Evolutionary conservation across 2,888 invertebrate species (phyloP).

Genomic region (Orchestes rusci): DNA sequence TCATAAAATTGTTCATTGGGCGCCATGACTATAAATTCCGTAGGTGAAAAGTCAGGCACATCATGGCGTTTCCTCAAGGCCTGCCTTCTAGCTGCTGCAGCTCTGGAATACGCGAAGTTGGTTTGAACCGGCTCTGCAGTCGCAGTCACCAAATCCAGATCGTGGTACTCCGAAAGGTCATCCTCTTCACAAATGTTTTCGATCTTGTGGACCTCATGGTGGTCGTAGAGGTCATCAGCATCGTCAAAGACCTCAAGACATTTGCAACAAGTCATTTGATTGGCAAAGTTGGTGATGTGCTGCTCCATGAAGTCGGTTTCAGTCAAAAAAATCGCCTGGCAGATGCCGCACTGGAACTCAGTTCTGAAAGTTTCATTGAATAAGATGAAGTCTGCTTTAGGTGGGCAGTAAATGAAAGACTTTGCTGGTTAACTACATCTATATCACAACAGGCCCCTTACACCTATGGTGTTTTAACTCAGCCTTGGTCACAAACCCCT

Average conservation of each 20-base stretch:
- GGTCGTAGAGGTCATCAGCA: constrained; percentile 36
- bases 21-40: constrained; percentile 36
- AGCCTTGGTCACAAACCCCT: constrained; percentile 33
- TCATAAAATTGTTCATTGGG: constrained; percentile 40
- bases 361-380: background rate
- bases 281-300: constrained; percentile 36
- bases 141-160: background rate
- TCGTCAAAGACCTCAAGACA: constrained; percentile 35
- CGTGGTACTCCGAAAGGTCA: background rate
- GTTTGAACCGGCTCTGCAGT: constrained; percentile 11
- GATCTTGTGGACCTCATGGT: constrained; percentile 37
- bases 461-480: constrained; percentile 33
- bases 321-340: constrained; percentile 35
- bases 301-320: constrained; percentile 37
- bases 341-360: constrained; percentile 39
- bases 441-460: constrained; percentile 22
- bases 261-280: constrained; percentile 37
- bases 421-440: background rate
- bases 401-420: too few relatives aligned
- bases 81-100: background rate
- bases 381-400: background rate
- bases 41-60: constrained; percentile 41
- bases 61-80: constrained; percentile 36
- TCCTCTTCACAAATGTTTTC: constrained; percentile 8
- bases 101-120: background rate